Percentiles rank a stretch among this genome's conserved stretches.
These are phyloP conservation scores for Gouania willdenowi DNA, from an alignment of 2,797 vertebrate species.

Conservation along the genomic window DNA sequence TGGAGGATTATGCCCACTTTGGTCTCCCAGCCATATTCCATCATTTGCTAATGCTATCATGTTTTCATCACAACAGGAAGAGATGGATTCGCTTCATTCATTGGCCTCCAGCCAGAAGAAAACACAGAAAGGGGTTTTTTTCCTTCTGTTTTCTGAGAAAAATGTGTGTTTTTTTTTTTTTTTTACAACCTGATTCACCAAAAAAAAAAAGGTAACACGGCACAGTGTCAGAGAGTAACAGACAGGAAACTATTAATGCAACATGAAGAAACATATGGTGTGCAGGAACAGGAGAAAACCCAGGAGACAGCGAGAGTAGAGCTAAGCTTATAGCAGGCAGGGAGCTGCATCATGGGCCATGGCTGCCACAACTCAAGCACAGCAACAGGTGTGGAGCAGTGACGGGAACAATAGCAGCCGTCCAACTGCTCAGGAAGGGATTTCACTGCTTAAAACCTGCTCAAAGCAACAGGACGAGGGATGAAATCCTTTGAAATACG, in stretches of 20 bases:
- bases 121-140: constrained; percentile 42
- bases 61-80: constrained; percentile 59
- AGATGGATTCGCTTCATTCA: constrained; percentile 53
- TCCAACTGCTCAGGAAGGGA: constrained; percentile 19
- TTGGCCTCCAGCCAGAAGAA: constrained; percentile 50
- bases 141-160: constrained; percentile 20
- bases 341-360: constrained; percentile 13
- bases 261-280: constrained; percentile 67
- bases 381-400: constrained; percentile 75
- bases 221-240: constrained; percentile 41
- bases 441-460: constrained; percentile 3
- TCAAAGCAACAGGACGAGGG: background rate
- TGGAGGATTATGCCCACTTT: constrained; percentile 25
- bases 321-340: constrained; percentile 37
- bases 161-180: too few species aligned
- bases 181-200: constrained; percentile 60
- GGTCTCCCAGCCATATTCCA: constrained; percentile 37
- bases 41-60: constrained; percentile 48
- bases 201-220: constrained; percentile 40
- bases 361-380: constrained; percentile 53
- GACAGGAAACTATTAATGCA: constrained; percentile 64
- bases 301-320: constrained; percentile 47
- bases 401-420: constrained; percentile 56
- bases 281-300: constrained; percentile 64
- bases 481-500: background rate